These are phyloP conservation scores for Erebia palarica DNA, from an alignment of 2,888 invertebrate species.

Conservation along the genomic window DNA sequence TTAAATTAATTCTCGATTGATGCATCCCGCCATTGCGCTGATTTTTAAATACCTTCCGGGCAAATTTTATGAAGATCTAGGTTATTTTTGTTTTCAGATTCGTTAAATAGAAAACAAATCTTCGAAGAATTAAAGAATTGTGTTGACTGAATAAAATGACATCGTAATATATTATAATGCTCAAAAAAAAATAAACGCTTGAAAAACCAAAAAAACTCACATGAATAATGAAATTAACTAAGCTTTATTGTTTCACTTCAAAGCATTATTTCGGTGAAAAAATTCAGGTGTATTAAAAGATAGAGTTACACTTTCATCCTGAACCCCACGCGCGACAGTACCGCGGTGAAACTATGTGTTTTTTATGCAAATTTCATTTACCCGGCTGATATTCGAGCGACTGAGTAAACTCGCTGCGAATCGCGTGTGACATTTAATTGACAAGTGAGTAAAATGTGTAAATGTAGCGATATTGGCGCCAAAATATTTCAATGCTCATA, in stretches of 20 bases:
- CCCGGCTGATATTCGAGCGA: slow-evolving; percentile 68
- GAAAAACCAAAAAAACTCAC: slow-evolving; percentile 26
- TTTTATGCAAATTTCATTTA: slow-evolving; percentile 78
- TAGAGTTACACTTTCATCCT: slow-evolving; percentile 36
- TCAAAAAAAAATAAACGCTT: slow-evolving; percentile 18
- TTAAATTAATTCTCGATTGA: slow-evolving; percentile 80
- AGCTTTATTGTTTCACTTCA: slow-evolving; percentile 37
- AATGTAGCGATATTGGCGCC: slow-evolving; percentile 62
- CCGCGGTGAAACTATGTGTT: slow-evolving; percentile 55
- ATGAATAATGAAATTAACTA: slow-evolving; percentile 36
- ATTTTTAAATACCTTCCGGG: slow-evolving; percentile 65
- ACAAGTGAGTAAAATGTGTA: slow-evolving; percentile 75
- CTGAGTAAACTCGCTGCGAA: slow-evolving; percentile 73
- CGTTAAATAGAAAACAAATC: slow-evolving; percentile 25
- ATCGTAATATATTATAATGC: background rate
- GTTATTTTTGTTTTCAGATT: slow-evolving; percentile 43
- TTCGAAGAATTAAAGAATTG: too few relatives aligned
- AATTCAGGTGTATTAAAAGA: slow-evolving; percentile 40
- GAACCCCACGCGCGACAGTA: slow-evolving; percentile 44
- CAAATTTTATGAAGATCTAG: slow-evolving; percentile 49
- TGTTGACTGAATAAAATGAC: too few relatives aligned
- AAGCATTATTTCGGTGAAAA: slow-evolving; percentile 35
- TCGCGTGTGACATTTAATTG: slow-evolving; percentile 76
- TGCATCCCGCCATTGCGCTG: slow-evolving; percentile 66
- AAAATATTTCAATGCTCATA: slow-evolving; percentile 50